Conservation (phyloP, 2,113 vertebrate genomes). For the Casuarius casuarius region DNA sequence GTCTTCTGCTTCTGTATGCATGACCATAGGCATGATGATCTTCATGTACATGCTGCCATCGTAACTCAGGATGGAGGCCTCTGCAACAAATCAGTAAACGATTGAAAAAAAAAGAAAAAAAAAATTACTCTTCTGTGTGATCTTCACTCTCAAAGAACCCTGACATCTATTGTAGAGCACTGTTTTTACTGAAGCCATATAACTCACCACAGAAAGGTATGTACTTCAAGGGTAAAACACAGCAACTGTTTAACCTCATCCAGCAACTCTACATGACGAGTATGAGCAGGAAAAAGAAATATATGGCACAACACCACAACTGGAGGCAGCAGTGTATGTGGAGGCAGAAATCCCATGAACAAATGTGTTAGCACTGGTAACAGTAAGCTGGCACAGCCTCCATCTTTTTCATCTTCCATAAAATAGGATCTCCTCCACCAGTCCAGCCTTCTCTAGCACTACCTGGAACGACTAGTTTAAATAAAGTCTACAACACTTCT, state of each 20-base stretch:
- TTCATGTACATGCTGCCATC: conserved; percentile 99
- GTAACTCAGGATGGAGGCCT: conserved; percentile 93
- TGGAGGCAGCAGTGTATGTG: background rate
- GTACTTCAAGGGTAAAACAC: background rate
- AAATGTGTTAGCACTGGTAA: background rate
- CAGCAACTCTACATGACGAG: background rate
- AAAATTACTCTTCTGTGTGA: background rate
- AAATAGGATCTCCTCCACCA: background rate
- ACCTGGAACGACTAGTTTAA: background rate
- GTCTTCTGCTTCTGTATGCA: conserved; percentile 96
- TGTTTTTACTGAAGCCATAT: background rate
- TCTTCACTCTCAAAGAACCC: background rate
- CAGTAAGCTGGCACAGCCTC: background rate
- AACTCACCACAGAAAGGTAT: background rate
- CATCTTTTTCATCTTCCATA: background rate
- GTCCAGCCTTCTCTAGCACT: background rate
- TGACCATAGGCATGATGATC: conserved; percentile 90
- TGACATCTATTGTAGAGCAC: background rate
- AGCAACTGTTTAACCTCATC: background rate
- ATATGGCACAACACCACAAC: background rate
- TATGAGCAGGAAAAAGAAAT: background rate
- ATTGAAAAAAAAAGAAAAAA: background rate
- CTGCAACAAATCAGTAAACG: conserved; percentile 75
- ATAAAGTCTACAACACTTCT: background rate
- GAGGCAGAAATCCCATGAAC: background rate